phyloP scores from a whole-genome alignment of 2,888 invertebrate species.

The Habroteleia sp. region DNA sequence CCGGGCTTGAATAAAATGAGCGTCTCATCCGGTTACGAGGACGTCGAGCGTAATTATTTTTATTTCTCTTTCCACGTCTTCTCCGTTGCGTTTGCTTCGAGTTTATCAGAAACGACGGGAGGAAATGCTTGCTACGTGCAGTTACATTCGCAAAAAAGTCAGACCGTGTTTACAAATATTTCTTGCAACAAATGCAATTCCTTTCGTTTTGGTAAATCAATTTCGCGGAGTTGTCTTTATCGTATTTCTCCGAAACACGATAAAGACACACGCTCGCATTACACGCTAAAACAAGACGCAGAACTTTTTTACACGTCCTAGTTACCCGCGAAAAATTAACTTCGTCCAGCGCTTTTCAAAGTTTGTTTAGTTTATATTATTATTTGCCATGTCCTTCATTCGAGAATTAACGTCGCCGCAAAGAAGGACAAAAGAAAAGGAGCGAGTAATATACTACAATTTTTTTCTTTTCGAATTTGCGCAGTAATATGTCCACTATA shows the following conservation, averaged over 20 bases:
- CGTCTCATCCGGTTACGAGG: constrained; percentile 1
- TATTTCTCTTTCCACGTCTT: not conserved
- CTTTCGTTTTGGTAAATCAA: constrained; percentile 19
- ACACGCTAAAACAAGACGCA: constrained; percentile 12
- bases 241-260: constrained; percentile 16
- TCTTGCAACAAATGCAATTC: constrained; percentile 11
- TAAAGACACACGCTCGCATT: constrained; percentile 3
- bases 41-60: not conserved
- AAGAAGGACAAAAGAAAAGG: not conserved
- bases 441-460: constrained; percentile 11
- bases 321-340: constrained; percentile 13
- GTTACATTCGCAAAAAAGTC: not conserved
- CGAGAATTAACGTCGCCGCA: constrained; percentile 26
- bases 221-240: constrained; percentile 8
- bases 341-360: constrained; percentile 11
- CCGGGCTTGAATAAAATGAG: constrained; percentile 8
- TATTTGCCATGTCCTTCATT: constrained; percentile 31
- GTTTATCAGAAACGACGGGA: not conserved
- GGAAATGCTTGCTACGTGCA: constrained; percentile 1
- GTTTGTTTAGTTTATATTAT: constrained; percentile 38
- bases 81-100: not conserved
- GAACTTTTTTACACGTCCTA: constrained; percentile 3
- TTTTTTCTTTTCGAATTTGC: constrained; percentile 32
- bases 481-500: constrained; percentile 44
- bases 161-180: constrained; percentile 11